Conservation (phyloP, 2,113 vertebrate genomes). For the Rhineura floridana region DNA sequence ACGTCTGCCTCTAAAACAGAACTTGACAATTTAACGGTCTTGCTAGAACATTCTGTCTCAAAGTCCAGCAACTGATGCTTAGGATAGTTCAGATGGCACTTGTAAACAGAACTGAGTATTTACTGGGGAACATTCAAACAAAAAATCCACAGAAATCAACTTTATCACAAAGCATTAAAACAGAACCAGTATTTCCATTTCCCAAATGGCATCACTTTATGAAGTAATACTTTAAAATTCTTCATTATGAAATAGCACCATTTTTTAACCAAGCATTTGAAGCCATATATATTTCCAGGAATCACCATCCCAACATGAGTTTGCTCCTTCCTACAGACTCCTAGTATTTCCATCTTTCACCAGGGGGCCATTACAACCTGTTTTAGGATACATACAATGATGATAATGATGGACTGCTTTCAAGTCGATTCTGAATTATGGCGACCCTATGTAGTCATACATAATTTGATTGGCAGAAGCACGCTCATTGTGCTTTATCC, state of each 20-base stretch:
- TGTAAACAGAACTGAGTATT: not conserved
- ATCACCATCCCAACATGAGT: not conserved
- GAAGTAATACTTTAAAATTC: not conserved
- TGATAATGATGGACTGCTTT: too few species aligned
- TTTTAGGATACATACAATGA: too few species aligned
- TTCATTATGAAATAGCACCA: not conserved
- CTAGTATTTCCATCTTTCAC: not conserved
- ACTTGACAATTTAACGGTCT: constrained; percentile 8
- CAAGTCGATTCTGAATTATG: too few species aligned
- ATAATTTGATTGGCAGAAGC: not conserved
- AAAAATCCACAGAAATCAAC: constrained; percentile 17
- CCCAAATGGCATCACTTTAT: not conserved
- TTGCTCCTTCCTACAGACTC: not conserved
- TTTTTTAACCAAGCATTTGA: not conserved
- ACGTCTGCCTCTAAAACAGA: not conserved
- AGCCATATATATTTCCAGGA: not conserved
- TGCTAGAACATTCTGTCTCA: constrained; percentile 39
- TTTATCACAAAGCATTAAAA: not conserved
- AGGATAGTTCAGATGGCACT: constrained; percentile 5
- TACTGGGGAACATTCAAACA: not conserved
- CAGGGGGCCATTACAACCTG: not conserved
- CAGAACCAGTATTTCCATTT: not conserved
- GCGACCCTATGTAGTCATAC: too few species aligned
- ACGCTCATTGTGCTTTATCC: too few species aligned
- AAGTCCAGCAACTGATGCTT: constrained; percentile 14